Conservation (phyloP, 2,113 vertebrate species). For the Riparia riparia region DNA sequence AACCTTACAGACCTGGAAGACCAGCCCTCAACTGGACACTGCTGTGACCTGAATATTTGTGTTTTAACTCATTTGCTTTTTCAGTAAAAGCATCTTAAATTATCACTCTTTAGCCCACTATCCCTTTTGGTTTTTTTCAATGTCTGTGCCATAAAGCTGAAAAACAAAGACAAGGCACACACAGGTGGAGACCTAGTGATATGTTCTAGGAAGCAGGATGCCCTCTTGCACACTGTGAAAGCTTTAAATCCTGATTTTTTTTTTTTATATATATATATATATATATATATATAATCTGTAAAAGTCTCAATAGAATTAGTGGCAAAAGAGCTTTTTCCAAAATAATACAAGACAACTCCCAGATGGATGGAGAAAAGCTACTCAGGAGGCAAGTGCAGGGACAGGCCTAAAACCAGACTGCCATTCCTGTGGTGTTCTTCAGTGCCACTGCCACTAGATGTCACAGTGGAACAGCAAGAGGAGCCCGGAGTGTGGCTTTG, state of each 20-base stretch:
- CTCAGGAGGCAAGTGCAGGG: neutral
- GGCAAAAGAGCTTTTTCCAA: neutral
- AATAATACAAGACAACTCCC: neutral
- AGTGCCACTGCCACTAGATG: constrained; percentile 56
- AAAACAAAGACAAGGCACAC: neutral
- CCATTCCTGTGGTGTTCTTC: neutral
- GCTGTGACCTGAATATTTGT: neutral
- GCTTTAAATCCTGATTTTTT: neutral
- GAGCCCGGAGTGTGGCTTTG: neutral
- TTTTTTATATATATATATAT: too few species aligned
- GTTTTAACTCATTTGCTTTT: neutral
- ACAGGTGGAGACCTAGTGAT: rapidly evolving
- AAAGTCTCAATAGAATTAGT: neutral
- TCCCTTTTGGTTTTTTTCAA: neutral
- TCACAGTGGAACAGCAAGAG: constrained; percentile 43
- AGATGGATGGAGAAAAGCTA: rapidly evolving
- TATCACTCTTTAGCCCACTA: neutral
- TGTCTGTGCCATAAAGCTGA: neutral
- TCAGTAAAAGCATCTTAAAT: neutral
- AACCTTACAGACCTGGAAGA: neutral
- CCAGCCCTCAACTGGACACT: neutral
- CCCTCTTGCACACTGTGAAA: neutral
- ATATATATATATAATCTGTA: too few species aligned
- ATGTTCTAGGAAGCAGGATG: rapidly evolving
- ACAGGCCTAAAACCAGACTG: rapidly evolving